Conservation (phyloP, 2,888 invertebrate species). For the Eristalinus aeneus region DNA sequence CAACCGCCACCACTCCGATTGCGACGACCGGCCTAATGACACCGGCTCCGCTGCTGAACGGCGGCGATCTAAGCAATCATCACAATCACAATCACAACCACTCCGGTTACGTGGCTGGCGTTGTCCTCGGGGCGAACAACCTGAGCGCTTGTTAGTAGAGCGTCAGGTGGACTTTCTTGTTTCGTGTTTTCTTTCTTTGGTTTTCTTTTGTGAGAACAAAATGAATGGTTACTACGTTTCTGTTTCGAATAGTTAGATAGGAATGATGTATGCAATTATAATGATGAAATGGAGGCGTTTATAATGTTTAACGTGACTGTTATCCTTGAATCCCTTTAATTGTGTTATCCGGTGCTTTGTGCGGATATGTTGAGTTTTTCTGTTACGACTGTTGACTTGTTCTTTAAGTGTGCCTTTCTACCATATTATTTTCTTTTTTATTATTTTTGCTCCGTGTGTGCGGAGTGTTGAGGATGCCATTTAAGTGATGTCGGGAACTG, state of each 20-base stretch:
- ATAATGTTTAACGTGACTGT: slow-evolving; percentile 28
- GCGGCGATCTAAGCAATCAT: slow-evolving; percentile 70
- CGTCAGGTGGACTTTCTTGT: neutral
- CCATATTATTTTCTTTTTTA: neutral
- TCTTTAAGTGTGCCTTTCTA: slow-evolving; percentile 45
- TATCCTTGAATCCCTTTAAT: slow-evolving; percentile 36
- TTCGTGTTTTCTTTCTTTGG: neutral
- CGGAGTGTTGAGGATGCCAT: neutral
- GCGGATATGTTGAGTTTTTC: slow-evolving; percentile 21
- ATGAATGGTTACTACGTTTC: slow-evolving; percentile 25
- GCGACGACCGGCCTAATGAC: slow-evolving; percentile 57
- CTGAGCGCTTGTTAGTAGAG: slow-evolving; percentile 79
- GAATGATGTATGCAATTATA: slow-evolving; percentile 57
- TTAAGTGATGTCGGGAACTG: neutral
- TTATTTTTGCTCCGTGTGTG: neutral
- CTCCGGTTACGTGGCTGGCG: slow-evolving; percentile 78
- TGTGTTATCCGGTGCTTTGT: slow-evolving; percentile 38
- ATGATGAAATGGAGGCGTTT: slow-evolving; percentile 17
- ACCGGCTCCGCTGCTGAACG: slow-evolving; percentile 42
- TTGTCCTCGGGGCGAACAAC: slow-evolving; percentile 79
- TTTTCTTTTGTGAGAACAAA: neutral
- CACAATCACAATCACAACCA: slow-evolving; percentile 75
- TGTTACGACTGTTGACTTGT: slow-evolving; percentile 27
- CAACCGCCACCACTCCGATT: slow-evolving; percentile 75
- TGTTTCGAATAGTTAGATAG: slow-evolving; percentile 36